Evolutionary conservation across 2,888 invertebrate genomes (phyloP), one percentile per base, ranked within the genome.

Genomic region (Tolmerus cingulatus): DNA sequence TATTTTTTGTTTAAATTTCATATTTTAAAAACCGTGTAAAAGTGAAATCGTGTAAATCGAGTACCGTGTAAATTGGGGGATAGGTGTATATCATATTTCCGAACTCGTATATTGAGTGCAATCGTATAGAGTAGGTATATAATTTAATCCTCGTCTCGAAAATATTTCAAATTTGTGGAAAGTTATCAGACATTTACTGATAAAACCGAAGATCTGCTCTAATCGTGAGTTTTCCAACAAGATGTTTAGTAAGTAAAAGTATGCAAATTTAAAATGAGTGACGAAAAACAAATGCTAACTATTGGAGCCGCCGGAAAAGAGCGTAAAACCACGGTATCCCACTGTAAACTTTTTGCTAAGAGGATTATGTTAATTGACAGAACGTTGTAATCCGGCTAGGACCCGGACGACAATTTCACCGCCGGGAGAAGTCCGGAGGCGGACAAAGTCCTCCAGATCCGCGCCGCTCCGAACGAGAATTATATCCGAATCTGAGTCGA

Each of bases 321-420:
- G 19, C n/a, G 19, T 9, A 19, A 55, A 19, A 5, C 19, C 55
- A 55, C 55, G 7, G 55, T 19, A 55, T 55, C 55, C 55, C 55
- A 19, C 55, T 55, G 19, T 84, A 37, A 66, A 66, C 82, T 84
- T 34, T 12, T 14, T n/a, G 23, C 46, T 87, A 87, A 88, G 87
- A 79, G 86, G 88, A 86, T 88, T 88, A 88, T 88, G 88, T 88
- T 88, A 88, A 88, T 88, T 88, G 88, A 88, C 87, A 88, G 86
- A 88, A 86, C 87, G 16, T 46, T 46, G 43, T 46, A 46, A 46
- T 46, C 86, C 86, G 86, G 86, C 87, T 43, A 12, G 43, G 34
- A 5, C 34, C 34, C 34, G 34, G 34, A 34, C 40, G 40, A 40
- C 9, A 40, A 88, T 87, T 88, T 87, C 88, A 86, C 79, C 57